phyloP scores from a whole-genome alignment of 1,140 invertebrate genomes.

The Hestina assimilis region DNA sequence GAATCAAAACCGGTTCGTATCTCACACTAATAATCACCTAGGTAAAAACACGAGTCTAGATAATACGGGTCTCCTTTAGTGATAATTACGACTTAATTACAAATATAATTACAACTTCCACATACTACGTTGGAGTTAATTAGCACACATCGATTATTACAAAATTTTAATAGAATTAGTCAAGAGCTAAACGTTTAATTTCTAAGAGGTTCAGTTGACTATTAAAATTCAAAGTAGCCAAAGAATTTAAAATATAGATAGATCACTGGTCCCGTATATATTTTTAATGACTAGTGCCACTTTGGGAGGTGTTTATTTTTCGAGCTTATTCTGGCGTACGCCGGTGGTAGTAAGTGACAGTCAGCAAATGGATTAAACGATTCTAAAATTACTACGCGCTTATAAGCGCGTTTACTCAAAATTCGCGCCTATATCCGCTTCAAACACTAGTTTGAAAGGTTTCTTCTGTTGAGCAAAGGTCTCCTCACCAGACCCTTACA shows the following conservation, averaged over 20 bases:
- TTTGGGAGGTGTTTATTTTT: too few species aligned
- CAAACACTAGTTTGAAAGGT: too few species aligned
- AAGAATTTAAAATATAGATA: neutral
- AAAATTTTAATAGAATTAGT: slow-evolving; percentile 10
- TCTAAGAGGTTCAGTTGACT: slow-evolving; percentile 1
- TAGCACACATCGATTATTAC: slow-evolving; percentile 18
- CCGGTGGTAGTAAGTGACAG: too few species aligned
- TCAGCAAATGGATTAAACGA: too few species aligned
- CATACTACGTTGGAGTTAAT: slow-evolving; percentile 18
- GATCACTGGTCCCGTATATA: neutral
- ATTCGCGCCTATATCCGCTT: too few species aligned
- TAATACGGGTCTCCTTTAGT: slow-evolving; percentile 20
- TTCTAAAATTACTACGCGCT: too few species aligned
- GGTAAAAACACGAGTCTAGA: slow-evolving; percentile 12
- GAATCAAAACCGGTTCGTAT: slow-evolving; percentile 2
- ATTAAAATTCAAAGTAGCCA: neutral
- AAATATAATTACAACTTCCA: slow-evolving; percentile 18
- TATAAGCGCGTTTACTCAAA: too few species aligned
- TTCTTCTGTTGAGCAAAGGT: too few species aligned
- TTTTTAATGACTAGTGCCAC: neutral
- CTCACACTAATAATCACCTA: slow-evolving; percentile 6
- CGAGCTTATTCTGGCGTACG: too few species aligned
- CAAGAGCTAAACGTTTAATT: neutral
- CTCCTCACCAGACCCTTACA: too few species aligned
- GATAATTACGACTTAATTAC: slow-evolving; percentile 22